phyloP scores from a whole-genome alignment of 2,113 vertebrate species.

The Chlorocebus sabaeus region DNA sequence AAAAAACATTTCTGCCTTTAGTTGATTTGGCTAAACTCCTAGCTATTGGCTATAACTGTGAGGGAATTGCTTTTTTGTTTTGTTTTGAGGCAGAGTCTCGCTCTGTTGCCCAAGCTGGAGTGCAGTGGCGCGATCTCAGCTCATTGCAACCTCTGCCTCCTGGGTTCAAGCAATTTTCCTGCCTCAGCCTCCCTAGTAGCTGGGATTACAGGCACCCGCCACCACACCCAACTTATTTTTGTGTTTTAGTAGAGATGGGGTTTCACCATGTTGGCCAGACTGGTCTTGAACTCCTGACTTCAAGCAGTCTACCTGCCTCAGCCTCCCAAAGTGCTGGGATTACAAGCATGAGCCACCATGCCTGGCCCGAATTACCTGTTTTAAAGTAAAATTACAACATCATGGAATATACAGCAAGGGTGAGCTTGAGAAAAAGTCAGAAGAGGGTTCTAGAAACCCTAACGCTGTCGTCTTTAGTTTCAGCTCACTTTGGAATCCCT shows the following conservation, averaged over 20 bases:
- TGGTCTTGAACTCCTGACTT: not conserved
- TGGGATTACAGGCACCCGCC: too few species aligned
- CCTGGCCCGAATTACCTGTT: not conserved
- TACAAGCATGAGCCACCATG: too few species aligned
- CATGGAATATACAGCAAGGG: not conserved
- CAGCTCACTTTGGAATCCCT: not conserved
- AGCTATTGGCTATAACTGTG: not conserved
- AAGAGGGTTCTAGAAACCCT: not conserved
- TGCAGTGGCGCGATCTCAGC: not conserved
- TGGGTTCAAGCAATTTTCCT: not conserved
- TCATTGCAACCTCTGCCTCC: not conserved
- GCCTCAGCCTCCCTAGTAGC: too few species aligned
- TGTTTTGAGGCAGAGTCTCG: too few species aligned
- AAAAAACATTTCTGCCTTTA: not conserved
- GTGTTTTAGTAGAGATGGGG: not conserved
- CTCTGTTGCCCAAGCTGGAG: not conserved
- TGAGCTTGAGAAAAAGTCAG: not conserved
- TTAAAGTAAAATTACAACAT: not conserved
- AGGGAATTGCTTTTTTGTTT: not conserved
- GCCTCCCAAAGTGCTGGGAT: not conserved
- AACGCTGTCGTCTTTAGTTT: not conserved
- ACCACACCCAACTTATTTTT: not conserved
- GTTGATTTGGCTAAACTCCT: not conserved
- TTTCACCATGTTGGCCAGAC: not conserved
- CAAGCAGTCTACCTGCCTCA: not conserved